phyloP scores from a whole-genome alignment of 2,797 vertebrate genomes.

The Helarctos malayanus region DNA sequence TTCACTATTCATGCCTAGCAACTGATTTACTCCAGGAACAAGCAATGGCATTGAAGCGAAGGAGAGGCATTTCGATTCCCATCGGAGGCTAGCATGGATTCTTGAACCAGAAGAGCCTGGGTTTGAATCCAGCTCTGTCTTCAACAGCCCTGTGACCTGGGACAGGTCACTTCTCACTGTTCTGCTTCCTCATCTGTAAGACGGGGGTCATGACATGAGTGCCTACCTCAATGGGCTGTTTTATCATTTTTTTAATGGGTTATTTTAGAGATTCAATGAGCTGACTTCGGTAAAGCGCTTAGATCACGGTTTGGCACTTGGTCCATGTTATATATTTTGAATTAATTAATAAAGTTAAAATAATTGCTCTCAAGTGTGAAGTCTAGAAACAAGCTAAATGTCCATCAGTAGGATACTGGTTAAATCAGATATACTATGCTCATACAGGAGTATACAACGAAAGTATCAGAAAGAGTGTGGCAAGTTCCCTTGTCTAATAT shows the following conservation, averaged over 20 bases:
- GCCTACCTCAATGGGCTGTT: not conserved
- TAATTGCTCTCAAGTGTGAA: constrained; percentile 53
- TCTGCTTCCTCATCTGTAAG: constrained; percentile 15
- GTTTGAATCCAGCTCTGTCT: not conserved
- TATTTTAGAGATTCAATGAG: not conserved
- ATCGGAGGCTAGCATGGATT: not conserved
- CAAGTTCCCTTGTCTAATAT: not conserved
- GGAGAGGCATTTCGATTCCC: not conserved
- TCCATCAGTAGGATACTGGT: not conserved
- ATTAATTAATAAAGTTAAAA: constrained; percentile 46
- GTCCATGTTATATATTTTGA: not conserved
- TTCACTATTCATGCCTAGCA: constrained; percentile 30
- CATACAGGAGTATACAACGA: not conserved
- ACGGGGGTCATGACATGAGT: not conserved
- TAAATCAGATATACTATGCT: constrained; percentile 1
- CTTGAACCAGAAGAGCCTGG: not conserved
- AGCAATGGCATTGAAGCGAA: not conserved
- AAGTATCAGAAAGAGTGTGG: not conserved
- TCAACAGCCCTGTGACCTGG: not conserved
- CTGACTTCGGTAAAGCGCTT: not conserved
- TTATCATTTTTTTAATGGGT: not conserved
- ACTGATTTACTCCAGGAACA: not conserved
- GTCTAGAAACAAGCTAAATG: constrained; percentile 3
- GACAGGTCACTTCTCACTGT: not conserved
- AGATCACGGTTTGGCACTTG: not conserved